Percentiles rank a stretch among this genome's conserved stretches.
Conservation (phyloP, 2,888 invertebrate species). For the Polietes domitor region DNA sequence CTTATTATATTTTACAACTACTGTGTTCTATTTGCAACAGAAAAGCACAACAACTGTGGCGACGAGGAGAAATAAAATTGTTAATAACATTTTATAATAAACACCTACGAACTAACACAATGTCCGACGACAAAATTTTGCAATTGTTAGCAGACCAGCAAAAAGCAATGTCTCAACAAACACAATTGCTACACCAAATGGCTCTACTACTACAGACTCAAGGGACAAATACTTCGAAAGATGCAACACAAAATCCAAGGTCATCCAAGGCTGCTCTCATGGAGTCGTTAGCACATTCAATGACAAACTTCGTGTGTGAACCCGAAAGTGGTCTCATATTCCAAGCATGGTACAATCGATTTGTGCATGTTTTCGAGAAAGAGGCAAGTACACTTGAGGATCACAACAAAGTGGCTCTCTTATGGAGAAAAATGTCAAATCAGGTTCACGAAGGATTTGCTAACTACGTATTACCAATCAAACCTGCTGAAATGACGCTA, state of each 20-base stretch:
- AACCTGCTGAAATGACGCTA: no score
- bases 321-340: conserved; percentile 42
- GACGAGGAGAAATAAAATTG: no score
- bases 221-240: background rate
- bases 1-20: no score
- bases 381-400: conserved; percentile 29
- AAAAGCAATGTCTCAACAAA: background rate
- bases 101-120: background rate
- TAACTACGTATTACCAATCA: background rate
- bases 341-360: no score
- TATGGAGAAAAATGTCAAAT: conserved; percentile 40
- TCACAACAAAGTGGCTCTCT: conserved; percentile 25
- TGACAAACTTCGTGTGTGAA: conserved; percentile 20
- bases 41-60: no score
- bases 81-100: background rate
- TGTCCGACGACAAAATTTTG: conserved; percentile 7
- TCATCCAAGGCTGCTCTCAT: conserved; percentile 17
- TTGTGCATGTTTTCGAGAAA: conserved; percentile 39
- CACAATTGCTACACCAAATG: no score
- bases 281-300: no score
- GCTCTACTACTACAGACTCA: no score
- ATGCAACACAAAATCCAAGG: background rate
- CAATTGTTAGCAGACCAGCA: conserved; percentile 26
- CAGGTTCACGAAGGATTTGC: conserved; percentile 26
- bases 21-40: no score